phyloP scores from a whole-genome alignment of 2,113 vertebrate genomes.

The Gobiocypris rarus region DNA sequence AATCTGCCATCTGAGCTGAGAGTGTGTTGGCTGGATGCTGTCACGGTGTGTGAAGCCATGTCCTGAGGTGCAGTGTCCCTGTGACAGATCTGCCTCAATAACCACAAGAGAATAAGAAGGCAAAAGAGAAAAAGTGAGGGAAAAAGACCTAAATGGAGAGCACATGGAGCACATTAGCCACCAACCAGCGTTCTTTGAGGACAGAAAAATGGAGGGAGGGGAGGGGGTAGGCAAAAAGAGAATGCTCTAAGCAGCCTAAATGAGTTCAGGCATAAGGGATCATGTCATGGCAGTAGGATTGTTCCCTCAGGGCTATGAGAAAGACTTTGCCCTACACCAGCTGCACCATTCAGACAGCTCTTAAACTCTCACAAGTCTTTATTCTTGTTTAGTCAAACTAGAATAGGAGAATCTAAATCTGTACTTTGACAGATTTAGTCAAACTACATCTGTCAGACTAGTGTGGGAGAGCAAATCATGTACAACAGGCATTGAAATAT shows the following conservation, averaged over 20 bases:
- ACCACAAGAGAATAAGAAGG: conserved; percentile 13
- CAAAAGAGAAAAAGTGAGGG: neutral
- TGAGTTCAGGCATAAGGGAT: conserved; percentile 37
- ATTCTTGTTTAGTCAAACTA: conserved; percentile 20
- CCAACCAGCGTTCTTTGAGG: conserved; percentile 16
- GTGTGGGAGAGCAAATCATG: neutral
- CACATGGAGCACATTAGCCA: conserved; percentile 22
- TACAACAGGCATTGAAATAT: neutral
- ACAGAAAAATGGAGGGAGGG: neutral
- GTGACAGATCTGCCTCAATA: conserved; percentile 43
- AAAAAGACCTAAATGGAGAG: conserved; percentile 4
- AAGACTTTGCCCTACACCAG: neutral
- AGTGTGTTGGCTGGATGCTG: conserved; percentile 28
- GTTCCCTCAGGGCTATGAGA: neutral
- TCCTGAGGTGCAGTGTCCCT: conserved; percentile 47
- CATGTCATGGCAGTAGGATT: conserved; percentile 25
- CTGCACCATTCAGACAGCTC: conserved; percentile 28
- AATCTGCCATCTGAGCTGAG: conserved; percentile 54
- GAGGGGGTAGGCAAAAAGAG: neutral
- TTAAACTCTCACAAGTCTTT: neutral
- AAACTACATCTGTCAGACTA: conserved; percentile 8
- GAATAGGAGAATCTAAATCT: neutral
- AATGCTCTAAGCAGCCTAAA: conserved; percentile 15
- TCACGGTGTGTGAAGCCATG: conserved; percentile 45
- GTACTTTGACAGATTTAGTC: conserved; percentile 15